Conservation (phyloP, 2,113 vertebrate species). For the Pituophis catenifer region DNA sequence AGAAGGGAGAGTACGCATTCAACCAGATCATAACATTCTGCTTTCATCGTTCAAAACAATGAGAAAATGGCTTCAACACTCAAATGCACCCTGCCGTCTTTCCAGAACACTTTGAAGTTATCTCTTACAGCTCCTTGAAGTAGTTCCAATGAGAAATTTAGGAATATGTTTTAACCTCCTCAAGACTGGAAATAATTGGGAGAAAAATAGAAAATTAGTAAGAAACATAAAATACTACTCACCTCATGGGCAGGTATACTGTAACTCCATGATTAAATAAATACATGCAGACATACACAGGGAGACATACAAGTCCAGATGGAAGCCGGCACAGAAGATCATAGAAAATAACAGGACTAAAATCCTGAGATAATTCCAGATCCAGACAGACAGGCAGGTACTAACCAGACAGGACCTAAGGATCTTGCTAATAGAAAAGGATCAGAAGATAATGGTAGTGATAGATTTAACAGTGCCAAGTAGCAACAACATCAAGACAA, state of each 20-base stretch:
- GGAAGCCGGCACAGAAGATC: not conserved
- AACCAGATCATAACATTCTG: slow-evolving; percentile 29
- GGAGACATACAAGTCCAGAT: not conserved
- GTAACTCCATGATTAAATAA: not conserved
- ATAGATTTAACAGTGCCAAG: not conserved
- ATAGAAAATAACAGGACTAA: not conserved
- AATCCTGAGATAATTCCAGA: not conserved
- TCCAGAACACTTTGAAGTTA: slow-evolving; percentile 52
- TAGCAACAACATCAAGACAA: not conserved
- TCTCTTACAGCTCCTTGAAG: slow-evolving; percentile 42
- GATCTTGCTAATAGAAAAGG: not conserved
- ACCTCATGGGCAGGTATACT: not conserved
- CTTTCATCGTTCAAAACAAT: slow-evolving; percentile 53
- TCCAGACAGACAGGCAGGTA: not conserved
- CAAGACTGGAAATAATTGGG: slow-evolving; percentile 36
- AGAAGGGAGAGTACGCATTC: slow-evolving; percentile 20
- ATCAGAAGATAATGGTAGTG: not conserved
- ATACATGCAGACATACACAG: not conserved
- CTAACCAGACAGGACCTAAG: not conserved
- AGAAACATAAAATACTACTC: slow-evolving; percentile 25
- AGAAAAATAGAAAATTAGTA: slow-evolving; percentile 39
- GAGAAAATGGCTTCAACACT: slow-evolving; percentile 33
- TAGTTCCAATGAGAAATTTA: slow-evolving; percentile 40
- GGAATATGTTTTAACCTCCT: slow-evolving; percentile 37
- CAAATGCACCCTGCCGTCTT: slow-evolving; percentile 41